Conservation (phyloP, 2,888 invertebrate species). For the Amblyjoppa proteus region DNA sequence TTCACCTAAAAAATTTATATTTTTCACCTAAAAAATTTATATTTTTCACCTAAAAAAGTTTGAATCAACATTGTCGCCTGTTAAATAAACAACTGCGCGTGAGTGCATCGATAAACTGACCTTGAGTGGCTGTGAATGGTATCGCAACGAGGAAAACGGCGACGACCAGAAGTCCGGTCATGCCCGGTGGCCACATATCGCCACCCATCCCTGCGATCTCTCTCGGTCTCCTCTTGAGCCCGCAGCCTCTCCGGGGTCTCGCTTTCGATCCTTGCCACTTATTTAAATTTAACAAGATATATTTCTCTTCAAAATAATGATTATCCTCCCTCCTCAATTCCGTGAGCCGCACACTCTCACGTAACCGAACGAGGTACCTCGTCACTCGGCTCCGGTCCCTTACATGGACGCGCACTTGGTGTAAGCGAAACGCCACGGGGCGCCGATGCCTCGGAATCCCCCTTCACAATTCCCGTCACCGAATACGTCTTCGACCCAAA, state of each 20-base stretch:
- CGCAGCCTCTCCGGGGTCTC: slow-evolving; percentile 11
- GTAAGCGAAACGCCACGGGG: slow-evolving; percentile 20
- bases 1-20: background rate
- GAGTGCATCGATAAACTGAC: slow-evolving; percentile 56
- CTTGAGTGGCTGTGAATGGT: slow-evolving; percentile 64
- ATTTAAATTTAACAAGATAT: slow-evolving; percentile 1
- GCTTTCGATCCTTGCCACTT: slow-evolving; percentile 52
- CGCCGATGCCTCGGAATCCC: slow-evolving; percentile 40
- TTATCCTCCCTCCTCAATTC: slow-evolving; percentile 34
- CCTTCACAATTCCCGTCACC: slow-evolving; percentile 41
- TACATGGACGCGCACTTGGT: slow-evolving; percentile 56
- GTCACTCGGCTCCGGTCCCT: slow-evolving; percentile 45
- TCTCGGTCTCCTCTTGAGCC: slow-evolving; percentile 38
- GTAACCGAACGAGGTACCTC: slow-evolving; percentile 31
- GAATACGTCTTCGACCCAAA: slow-evolving; percentile 5
- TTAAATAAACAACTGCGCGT: background rate
- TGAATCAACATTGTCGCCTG: too few relatives aligned
- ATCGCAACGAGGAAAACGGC: slow-evolving; percentile 66
- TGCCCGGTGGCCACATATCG: slow-evolving; percentile 71
- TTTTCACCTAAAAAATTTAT: background rate
- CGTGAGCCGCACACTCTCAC: slow-evolving; percentile 49
- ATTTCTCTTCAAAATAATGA: background rate
- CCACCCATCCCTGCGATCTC: slow-evolving; percentile 71
- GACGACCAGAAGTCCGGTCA: slow-evolving; percentile 69
- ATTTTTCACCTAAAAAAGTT: background rate